Evolutionary conservation across 2,797 vertebrate species (phyloP), one percentile per base, ranked within the genome.

Genomic region (Trachurus trachurus): DNA sequence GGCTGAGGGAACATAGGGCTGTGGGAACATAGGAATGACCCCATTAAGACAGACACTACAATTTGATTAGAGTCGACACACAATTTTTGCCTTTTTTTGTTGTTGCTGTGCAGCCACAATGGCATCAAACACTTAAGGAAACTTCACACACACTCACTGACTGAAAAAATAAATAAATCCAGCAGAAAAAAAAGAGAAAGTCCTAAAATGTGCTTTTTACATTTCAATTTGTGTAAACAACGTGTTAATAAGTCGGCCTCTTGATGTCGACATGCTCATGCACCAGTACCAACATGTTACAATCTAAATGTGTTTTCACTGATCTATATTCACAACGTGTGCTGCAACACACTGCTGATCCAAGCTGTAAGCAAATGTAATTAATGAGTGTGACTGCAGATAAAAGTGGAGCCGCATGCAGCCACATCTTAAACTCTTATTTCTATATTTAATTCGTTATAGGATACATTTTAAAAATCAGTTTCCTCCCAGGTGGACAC

Each of bases 391-490:
- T 22, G 21, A 52, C 21, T 3, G 50, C 11, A 13, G 21, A 12
- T 22, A 13, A 22, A 22, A 49, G 12, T 0, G 6, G 39, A 29
- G n/a, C 6, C 0, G 26, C 26, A 26, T 26, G 12, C 39, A 66
- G 29, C 66, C 6, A 39, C 10, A 61, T 6, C 50, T 26, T 21
- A 64, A 66, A 47, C 29, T 9, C 0, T 26, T 15, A 57, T 42
- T 63, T 62, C 57, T 52, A 56, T 39, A 50, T 58, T 45, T 58
- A 47, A 77, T 77, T 49, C 49, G 16, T 77, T 26, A 26, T 26
- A 26, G 16, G 63, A 39, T 37, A 42, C 0, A 39, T 63, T 34
- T 59, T 12, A 26, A 26, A 26, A 71, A 29, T 66, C 5, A 6
- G 4, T 34, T 52, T 54, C 44, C 49, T 60, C 47, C n/a, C 68